These are phyloP conservation scores for Choloepus hoffmanni DNA, from an alignment of 2,113 vertebrate genomes.

Conservation along the genomic window DNA sequence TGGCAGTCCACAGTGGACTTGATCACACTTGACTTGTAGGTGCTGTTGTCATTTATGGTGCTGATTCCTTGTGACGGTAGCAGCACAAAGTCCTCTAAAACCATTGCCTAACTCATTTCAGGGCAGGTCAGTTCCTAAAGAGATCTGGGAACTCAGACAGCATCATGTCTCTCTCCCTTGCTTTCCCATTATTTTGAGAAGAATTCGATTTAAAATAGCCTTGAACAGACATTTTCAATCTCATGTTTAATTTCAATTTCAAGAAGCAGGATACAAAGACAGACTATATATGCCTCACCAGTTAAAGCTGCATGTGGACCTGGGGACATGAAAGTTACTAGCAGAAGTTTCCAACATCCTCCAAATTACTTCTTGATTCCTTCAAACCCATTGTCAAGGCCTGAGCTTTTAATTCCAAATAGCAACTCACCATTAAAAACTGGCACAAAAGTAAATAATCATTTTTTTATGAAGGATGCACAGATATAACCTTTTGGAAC, in stretches of 20 bases:
- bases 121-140: neutral
- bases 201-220: neutral
- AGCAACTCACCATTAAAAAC: neutral
- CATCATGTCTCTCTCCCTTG: neutral
- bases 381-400: neutral
- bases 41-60: neutral
- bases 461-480: neutral
- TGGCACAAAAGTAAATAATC: conserved; percentile 5
- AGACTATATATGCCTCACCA: neutral
- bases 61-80: neutral
- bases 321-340: neutral
- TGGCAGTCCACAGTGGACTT: neutral
- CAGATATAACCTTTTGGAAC: neutral
- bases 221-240: neutral
- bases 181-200: neutral
- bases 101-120: neutral
- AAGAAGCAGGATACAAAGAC: neutral
- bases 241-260: neutral
- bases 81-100: neutral
- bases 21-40: neutral
- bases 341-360: neutral
- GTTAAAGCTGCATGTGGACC: neutral
- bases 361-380: neutral
- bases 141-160: neutral
- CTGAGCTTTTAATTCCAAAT: neutral